Conservation (phyloP, 2,797 vertebrate genomes). For the Dipus sagitta region DNA sequence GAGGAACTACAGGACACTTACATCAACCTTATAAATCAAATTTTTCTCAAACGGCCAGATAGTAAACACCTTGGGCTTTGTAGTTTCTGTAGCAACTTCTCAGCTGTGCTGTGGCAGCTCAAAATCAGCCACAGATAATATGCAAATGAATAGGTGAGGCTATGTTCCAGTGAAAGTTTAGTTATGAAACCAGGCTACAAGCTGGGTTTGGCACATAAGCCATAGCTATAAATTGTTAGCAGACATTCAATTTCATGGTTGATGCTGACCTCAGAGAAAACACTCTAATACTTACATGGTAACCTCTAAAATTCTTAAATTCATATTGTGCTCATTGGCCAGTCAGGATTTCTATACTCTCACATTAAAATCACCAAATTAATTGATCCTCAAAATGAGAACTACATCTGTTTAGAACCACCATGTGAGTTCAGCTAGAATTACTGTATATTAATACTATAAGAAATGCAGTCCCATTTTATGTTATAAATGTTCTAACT, state of each 20-base stretch:
- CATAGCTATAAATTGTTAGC: neutral
- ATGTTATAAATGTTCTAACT: constrained; percentile 59
- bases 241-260: neutral
- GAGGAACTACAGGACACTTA: neutral
- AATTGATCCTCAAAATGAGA: constrained; percentile 59
- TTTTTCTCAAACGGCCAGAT: neutral
- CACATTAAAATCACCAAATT: constrained; percentile 25
- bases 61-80: neutral
- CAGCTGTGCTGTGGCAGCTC: neutral
- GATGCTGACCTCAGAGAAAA: neutral
- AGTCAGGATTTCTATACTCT: neutral
- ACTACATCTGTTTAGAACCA: constrained; percentile 43
- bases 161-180: neutral
- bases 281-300: neutral
- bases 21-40: neutral
- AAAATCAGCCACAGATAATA: neutral
- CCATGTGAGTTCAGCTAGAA: neutral
- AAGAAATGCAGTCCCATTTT: constrained; percentile 9
- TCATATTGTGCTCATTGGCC: neutral
- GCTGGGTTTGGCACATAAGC: neutral
- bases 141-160: neutral
- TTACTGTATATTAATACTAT: neutral
- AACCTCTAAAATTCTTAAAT: neutral
- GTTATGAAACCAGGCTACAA: neutral
- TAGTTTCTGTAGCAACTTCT: neutral